Evolutionary conservation across 2,113 vertebrate genomes (phyloP), one percentile per base, ranked within the genome.

Genomic region (Syrrhaptes paradoxus): DNA sequence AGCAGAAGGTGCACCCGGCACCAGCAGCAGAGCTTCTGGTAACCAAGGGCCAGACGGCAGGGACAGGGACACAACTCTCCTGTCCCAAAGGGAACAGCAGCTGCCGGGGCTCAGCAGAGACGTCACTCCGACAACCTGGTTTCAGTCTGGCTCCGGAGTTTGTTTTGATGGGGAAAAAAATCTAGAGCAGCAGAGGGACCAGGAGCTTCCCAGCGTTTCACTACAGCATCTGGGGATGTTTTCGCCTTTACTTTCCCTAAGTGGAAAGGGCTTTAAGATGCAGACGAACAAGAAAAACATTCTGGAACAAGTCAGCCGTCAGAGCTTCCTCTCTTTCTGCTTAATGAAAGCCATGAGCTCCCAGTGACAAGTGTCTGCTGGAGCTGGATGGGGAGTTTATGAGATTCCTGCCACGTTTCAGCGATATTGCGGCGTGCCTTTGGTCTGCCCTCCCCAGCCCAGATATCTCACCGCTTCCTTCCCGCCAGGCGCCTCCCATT

Each of bases 381-480:
- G 77, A 85, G 84, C 16, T 24, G 32, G 87, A 70, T 12, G 41
- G 78, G 84, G 97, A 88, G 98, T 97, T 97, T 85, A 94, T 94
- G 98, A 98, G 98, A 98, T 96, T 98, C 95, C 96, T 96, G 98
- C 98, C 98, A 97, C 88, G 80, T 98, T 98, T 88, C 95, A 70
- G 70, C 68, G 97, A 36, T 32, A 71, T 59, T 52, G 54, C 91
- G 58, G 76, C 38, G 3, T 62, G 80, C 87, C 75, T 79, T 41
- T 26, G 85, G 79, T 82, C 95, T 73, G 93, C 70, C 81, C 48
- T 16, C 55, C 75, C 58, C 86, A 34, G 83, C 88, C 82, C 81
- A 8, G 91, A 97, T 95, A 96, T 94, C 97, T 96, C 97, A 98
- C 98, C 98, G 97, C 98, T 98, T 98, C 98, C 98, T 98, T 97